These are phyloP conservation scores for Lottia scabra DNA, from an alignment of 2,888 invertebrate species.

Conservation along the genomic window DNA sequence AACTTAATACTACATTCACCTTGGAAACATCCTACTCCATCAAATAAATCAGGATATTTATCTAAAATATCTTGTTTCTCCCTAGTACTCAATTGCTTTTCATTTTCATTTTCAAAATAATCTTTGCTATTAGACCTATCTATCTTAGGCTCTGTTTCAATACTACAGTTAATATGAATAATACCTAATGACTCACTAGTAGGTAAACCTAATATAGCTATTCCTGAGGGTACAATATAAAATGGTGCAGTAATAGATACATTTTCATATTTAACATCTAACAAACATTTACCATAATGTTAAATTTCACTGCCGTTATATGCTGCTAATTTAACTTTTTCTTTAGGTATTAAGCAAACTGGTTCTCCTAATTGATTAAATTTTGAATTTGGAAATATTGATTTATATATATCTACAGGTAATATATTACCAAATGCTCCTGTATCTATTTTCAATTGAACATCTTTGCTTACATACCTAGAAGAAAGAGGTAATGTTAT, in stretches of 20 bases:
- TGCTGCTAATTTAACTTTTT: neutral
- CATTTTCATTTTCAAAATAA: neutral
- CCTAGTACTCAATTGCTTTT: neutral
- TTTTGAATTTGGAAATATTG: neutral
- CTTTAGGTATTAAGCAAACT: neutral
- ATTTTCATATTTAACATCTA: neutral
- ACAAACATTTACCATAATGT: slow-evolving; percentile 3
- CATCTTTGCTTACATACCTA: neutral
- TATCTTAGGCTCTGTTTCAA: slow-evolving; percentile 4
- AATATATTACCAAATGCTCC: neutral
- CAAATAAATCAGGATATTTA: neutral
- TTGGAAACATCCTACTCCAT: neutral
- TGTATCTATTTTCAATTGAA: neutral
- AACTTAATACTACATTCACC: neutral
- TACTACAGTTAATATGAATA: neutral
- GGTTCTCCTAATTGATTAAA: neutral
- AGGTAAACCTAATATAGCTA: neutral
- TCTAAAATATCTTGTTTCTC: neutral
- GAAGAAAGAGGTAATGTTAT: neutral
- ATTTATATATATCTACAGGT: neutral
- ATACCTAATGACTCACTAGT: neutral
- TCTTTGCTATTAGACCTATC: neutral
- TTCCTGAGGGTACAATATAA: neutral
- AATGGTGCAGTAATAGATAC: neutral
- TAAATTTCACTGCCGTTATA: neutral